phyloP scores from a whole-genome alignment of 2,888 invertebrate genomes.

The Seira ritae region DNA sequence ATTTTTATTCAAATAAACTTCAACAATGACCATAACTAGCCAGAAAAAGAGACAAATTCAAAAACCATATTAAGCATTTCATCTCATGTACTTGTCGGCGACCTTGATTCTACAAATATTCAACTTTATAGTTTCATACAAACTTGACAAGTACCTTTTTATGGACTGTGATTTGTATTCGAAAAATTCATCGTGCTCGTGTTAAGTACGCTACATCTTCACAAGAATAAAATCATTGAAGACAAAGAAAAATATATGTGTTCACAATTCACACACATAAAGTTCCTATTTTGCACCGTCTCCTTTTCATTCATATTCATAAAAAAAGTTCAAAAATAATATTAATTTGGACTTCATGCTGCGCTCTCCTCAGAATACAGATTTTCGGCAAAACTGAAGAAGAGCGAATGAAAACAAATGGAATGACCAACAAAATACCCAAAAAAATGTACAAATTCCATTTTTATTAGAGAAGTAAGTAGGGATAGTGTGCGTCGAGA shows the following conservation, averaged over 20 bases:
- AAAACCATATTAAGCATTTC: not conserved
- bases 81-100: conserved; percentile 24
- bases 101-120: conserved; percentile 37
- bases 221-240: conserved; percentile 12
- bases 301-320: conserved; percentile 1
- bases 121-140: conserved; percentile 21
- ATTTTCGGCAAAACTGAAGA: conserved; percentile 11
- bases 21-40: conserved; percentile 12
- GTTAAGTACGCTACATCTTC: conserved; percentile 3
- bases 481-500: not conserved
- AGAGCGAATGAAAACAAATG: not conserved
- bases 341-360: conserved; percentile 9
- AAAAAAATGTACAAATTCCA: not conserved
- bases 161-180: conserved; percentile 47
- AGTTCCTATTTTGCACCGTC: not conserved
- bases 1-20: conserved; percentile 16
- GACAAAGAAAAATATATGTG: not conserved
- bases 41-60: not conserved
- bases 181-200: conserved; percentile 13
- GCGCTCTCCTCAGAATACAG: not conserved
- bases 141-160: conserved; percentile 43
- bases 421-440: not conserved
- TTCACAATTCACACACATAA: not conserved
- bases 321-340: conserved; percentile 20
- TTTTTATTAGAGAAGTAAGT: not conserved